Percentiles rank a stretch among this genome's conserved stretches.
Evolutionary conservation across 2,797 vertebrate species (phyloP).

Genomic region (Forpus xanthops): DNA sequence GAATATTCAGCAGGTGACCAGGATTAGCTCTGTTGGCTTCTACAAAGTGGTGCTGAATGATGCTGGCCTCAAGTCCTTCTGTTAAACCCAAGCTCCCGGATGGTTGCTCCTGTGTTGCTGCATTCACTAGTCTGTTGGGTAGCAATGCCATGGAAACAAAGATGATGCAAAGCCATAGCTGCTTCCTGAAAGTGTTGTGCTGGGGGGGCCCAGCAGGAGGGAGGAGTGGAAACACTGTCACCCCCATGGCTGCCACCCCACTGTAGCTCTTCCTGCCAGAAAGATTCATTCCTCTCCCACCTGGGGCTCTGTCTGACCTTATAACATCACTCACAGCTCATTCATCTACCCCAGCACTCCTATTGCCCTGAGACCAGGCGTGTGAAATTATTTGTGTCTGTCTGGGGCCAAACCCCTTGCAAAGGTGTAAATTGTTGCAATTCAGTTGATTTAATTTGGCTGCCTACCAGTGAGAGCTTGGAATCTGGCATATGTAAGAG

Average conservation of each 20-base stretch:
- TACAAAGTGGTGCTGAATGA: fast-evolving
- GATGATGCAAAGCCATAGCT: fast-evolving
- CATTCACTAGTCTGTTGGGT: not conserved
- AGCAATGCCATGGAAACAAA: not conserved
- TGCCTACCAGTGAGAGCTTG: not conserved
- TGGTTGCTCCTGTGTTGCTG: not conserved
- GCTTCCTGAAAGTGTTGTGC: not conserved
- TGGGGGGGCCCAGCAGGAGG: not conserved
- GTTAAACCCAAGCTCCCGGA: fast-evolving
- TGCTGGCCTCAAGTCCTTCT: not conserved
- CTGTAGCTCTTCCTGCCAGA: not conserved
- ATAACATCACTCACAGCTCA: not conserved
- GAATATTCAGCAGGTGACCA: too few relatives aligned
- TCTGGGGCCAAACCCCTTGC: not conserved
- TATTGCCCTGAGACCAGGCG: fast-evolving
- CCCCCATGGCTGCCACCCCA: not conserved
- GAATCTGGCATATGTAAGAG: not conserved
- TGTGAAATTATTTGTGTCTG: not conserved
- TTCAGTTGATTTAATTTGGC: not conserved
- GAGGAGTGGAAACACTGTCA: not conserved
- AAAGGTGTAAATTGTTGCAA: not conserved
- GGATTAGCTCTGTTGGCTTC: not conserved
- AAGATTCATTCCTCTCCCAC: not conserved
- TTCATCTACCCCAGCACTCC: not conserved
- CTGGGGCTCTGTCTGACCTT: not conserved